Percentiles rank a stretch among this genome's conserved stretches.
Evolutionary conservation across 2,888 invertebrate species (phyloP).

Genomic region (Pristionchus fissidentatus): DNA sequence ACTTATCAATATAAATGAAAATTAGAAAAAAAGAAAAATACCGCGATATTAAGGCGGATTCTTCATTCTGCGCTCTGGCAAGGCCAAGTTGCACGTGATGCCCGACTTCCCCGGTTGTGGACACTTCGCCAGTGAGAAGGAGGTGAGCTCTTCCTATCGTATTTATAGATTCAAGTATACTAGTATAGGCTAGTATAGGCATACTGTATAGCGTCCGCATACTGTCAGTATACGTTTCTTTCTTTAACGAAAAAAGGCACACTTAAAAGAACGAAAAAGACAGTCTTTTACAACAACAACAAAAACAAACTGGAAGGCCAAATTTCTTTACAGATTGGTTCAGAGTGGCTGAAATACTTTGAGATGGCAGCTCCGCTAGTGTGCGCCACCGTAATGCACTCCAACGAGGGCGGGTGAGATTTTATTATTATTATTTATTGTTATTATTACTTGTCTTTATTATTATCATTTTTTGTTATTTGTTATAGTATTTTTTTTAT

Average conservation of each 20-base stretch:
- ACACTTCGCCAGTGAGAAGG: slow-evolving; percentile 84
- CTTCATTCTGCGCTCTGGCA: slow-evolving; percentile 87
- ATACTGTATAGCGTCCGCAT: no score
- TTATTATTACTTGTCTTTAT: no score
- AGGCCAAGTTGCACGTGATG: slow-evolving; percentile 94
- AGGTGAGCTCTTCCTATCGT: slow-evolving; percentile 76
- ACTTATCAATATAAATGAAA: no score
- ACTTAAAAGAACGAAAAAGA: no score
- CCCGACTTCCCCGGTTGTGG: slow-evolving; percentile 86
- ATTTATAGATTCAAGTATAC: no score
- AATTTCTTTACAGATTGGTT: slow-evolving; percentile 80
- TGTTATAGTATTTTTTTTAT: no score
- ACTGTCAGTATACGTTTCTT: no score
- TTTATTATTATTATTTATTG: not conserved
- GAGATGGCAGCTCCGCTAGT: slow-evolving; percentile 91
- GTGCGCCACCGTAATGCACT: slow-evolving; percentile 89
- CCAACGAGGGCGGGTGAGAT: slow-evolving; percentile 83
- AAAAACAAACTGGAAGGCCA: not conserved
- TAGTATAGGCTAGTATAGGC: not conserved
- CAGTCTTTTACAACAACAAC: not conserved
- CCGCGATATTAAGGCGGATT: slow-evolving; percentile 84
- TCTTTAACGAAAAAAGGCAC: no score
- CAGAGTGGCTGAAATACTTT: slow-evolving; percentile 89
- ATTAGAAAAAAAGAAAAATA: no score
- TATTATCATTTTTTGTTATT: no score